Percentiles rank a stretch among this genome's conserved stretches.
Conservation (phyloP, 2,797 vertebrate species). For the Propithecus deckenii region DNA sequence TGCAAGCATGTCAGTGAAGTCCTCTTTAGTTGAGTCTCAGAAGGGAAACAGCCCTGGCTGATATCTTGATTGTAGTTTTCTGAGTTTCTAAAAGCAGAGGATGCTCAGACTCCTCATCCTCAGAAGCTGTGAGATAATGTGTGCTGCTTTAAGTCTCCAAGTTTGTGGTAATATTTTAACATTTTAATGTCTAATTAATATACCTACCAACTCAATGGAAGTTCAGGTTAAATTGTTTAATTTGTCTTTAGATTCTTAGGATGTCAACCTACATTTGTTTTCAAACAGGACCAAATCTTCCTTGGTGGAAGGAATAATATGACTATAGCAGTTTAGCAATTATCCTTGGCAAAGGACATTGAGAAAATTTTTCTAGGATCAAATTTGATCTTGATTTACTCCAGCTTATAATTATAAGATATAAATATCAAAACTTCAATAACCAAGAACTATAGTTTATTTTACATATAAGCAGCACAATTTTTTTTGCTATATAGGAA, state of each 20-base stretch:
- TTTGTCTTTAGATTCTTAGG: neutral
- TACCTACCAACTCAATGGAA: neutral
- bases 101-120: neutral
- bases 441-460: neutral
- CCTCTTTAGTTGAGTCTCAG: neutral
- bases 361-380: neutral
- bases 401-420: neutral
- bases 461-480: neutral
- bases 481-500: neutral
- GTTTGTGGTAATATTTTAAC: neutral
- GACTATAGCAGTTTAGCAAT: neutral
- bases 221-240: neutral
- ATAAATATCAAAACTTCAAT: neutral
- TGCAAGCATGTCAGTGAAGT: neutral
- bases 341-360: neutral
- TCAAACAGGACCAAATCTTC: neutral
- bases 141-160: neutral
- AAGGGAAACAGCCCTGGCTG: neutral
- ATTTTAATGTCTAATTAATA: neutral
- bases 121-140: neutral
- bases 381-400: conserved; percentile 10
- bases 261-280: neutral
- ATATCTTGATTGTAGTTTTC: neutral
- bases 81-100: neutral
- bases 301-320: neutral